These are phyloP conservation scores for Tetragonisca angustula DNA, from an alignment of 2,888 invertebrate species.

Conservation along the genomic window DNA sequence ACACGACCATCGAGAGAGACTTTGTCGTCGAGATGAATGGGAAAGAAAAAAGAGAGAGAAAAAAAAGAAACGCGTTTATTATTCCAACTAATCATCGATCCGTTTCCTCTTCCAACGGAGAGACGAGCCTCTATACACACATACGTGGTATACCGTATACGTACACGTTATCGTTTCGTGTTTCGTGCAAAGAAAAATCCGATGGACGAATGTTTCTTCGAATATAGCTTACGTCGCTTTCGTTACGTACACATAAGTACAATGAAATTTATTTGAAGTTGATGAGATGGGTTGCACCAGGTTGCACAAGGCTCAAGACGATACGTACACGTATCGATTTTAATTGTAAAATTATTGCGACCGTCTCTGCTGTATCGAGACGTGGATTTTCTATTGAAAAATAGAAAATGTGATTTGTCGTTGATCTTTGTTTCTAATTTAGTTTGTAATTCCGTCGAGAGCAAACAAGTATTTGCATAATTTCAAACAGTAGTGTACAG, in stretches of 20 bases:
- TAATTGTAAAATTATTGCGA: too few species aligned
- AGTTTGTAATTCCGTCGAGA: background rate
- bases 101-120: background rate
- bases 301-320: too few species aligned
- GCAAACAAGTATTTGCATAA: background rate
- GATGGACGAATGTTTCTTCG: background rate
- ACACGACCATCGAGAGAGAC: constrained; percentile 21
- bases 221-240: background rate
- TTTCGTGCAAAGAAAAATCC: constrained; percentile 1
- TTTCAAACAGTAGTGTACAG: background rate
- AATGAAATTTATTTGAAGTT: too few species aligned
- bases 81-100: constrained; percentile 11
- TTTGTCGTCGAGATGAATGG: constrained; percentile 14
- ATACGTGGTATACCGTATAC: background rate
- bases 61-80: background rate
- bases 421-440: too few species aligned
- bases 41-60: background rate
- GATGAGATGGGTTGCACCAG: too few species aligned
- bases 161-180: background rate
- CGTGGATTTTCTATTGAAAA: too few species aligned
- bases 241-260: background rate
- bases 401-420: too few species aligned
- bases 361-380: too few species aligned
- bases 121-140: background rate
- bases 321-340: too few species aligned